Evolutionary conservation across 1,140 invertebrate species (phyloP).

Genomic region (Saccostrea glomerata): DNA sequence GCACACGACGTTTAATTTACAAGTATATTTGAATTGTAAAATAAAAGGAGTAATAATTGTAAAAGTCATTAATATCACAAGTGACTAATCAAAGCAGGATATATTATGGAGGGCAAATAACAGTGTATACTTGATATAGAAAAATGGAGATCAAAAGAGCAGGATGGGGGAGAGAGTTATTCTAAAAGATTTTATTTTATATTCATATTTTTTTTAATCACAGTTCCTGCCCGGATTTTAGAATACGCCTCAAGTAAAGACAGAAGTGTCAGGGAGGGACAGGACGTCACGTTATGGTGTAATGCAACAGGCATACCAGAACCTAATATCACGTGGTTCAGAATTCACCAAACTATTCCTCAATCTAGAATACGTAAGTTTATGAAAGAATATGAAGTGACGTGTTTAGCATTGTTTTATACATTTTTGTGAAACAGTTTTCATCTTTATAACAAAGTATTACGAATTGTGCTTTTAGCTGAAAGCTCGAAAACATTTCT

Average conservation of each 20-base stretch:
- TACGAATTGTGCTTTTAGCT: too few relatives aligned
- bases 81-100: conserved; percentile 1
- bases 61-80: not conserved
- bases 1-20: conserved; percentile 3
- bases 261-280: conserved; percentile 56
- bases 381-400: not conserved
- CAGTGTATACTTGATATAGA: not conserved
- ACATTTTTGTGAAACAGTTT: too few relatives aligned
- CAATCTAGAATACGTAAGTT: not conserved
- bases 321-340: conserved; percentile 68
- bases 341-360: conserved; percentile 9
- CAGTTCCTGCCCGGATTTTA: conserved; percentile 53
- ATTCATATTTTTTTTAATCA: too few relatives aligned
- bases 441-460: too few relatives aligned
- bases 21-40: conserved; percentile 13
- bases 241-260: conserved; percentile 42
- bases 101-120: not conserved
- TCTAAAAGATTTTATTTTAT: too few relatives aligned
- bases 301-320: conserved; percentile 67
- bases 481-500: too few relatives aligned
- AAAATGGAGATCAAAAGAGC: not conserved
- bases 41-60: not conserved
- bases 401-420: too few relatives aligned
- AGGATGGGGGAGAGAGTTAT: not conserved
- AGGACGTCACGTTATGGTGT: conserved; percentile 63